Base-by-base conservation (phyloP, 2,797 vertebrate genomes). In the Cynodonichthys magdalenae region DNA sequence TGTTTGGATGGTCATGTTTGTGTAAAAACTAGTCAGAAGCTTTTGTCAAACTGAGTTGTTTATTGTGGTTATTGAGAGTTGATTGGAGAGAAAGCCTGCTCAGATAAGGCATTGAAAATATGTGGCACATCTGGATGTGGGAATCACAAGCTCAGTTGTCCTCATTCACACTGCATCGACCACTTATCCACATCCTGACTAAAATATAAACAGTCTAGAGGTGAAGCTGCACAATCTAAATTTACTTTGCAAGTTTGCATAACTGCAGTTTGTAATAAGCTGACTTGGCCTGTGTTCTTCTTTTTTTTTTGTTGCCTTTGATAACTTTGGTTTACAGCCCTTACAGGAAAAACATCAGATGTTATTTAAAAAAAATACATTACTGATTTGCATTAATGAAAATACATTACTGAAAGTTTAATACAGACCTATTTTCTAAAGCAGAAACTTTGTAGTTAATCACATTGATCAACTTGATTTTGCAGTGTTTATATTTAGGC, bases 171-270 rank as follows among this genome's bases (percentile, higher is more conserved):
- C 71, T 63, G 70, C 60, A 17, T 42, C 19, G 63, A 82, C 84
- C 79, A 44, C 82, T 9, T 9, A 55, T 74, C 85, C 87, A 89
- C 87, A 88, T 91, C 89, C 90, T 82, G 85, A 53, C 58, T 45
- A 49, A 86, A 82, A 31, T 71, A 84, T 53, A 86, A 47, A 88
- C 72, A 86, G 47, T 47, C 63, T 64, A 19, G 63, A 75, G 31
- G 65, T 70, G 54, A 78, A 83, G 79, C 75, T 82, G 83, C 83
- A 77, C 49, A 77, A 73, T 81, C 53, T 0, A 42, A 56, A 47
- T 60, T 69, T 57, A 54, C 65, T 84, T 60, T 84, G 80, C 84
- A 80, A 81, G 73, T 77, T 75, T 75, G 83, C 80, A 57, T 55
- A 34, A 44, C 42, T 63, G n/a, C 59, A 54, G 34, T 31, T 24